Conservation (phyloP, 2,113 vertebrate species). For the Edolisoma coerulescens region DNA sequence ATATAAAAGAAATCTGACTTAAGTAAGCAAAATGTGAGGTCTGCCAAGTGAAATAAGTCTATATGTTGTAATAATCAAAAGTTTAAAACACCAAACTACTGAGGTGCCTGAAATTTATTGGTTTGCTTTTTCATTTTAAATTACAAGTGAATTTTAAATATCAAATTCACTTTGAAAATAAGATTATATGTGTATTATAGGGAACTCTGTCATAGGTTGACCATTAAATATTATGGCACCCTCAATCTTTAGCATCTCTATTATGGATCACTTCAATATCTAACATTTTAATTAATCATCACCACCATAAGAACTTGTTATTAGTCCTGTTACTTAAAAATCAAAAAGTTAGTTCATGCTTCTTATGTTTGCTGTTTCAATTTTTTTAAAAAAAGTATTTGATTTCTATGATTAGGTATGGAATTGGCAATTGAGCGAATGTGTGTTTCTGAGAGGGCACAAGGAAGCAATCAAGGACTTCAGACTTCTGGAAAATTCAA, state of each 20-base stretch:
- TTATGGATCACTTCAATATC: background rate
- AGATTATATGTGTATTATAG: background rate
- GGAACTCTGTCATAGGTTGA: background rate
- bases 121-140: background rate
- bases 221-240: background rate
- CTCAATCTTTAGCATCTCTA: background rate
- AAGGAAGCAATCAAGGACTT: slow-evolving; percentile 88
- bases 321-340: background rate
- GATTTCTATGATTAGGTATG: slow-evolving; percentile 79
- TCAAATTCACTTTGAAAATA: background rate
- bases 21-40: background rate
- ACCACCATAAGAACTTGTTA: background rate
- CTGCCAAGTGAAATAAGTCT: background rate
- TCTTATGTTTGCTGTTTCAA: background rate
- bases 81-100: background rate
- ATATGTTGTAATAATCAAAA: background rate
- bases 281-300: background rate
- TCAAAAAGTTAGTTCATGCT: background rate
- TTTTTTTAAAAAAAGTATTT: background rate
- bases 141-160: background rate
- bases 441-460: slow-evolving; percentile 80
- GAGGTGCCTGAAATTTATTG: background rate
- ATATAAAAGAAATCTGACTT: background rate
- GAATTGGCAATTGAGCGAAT: slow-evolving; percentile 81
- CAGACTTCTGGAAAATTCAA: slow-evolving; percentile 72